These are phyloP conservation scores for Forpus xanthops DNA, from an alignment of 2,797 vertebrate genomes.

Conservation along the genomic window DNA sequence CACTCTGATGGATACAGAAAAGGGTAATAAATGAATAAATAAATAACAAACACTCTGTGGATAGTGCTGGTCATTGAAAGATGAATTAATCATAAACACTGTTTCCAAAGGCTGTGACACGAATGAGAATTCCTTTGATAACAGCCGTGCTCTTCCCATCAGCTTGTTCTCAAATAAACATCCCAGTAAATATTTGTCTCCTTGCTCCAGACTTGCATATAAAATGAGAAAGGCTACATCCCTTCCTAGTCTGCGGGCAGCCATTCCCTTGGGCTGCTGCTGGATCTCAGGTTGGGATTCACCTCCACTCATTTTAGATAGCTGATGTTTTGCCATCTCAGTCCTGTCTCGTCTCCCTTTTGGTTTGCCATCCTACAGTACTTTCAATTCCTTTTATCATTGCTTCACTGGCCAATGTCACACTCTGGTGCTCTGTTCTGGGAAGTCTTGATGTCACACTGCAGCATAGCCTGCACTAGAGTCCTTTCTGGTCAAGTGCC, in stretches of 20 bases:
- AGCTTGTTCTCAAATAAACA: slow-evolving; percentile 63
- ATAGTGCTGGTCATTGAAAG: slow-evolving; percentile 40
- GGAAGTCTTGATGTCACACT: neutral
- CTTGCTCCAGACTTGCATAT: neutral
- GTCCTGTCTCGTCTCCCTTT: neutral
- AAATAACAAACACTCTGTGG: slow-evolving; percentile 63
- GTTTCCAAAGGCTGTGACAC: slow-evolving; percentile 42
- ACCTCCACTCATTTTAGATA: neutral
- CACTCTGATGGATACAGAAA: slow-evolving; percentile 53
- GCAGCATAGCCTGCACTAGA: neutral
- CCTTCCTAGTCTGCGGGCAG: neutral
- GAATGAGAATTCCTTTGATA: slow-evolving; percentile 61
- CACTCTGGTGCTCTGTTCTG: neutral
- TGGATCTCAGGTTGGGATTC: neutral
- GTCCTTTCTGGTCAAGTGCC: neutral
- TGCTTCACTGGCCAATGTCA: neutral
- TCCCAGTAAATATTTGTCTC: slow-evolving; percentile 59
- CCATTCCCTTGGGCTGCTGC: neutral
- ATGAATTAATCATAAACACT: slow-evolving; percentile 41
- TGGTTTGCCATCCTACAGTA: neutral
- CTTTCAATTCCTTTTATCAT: neutral
- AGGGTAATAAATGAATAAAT: slow-evolving; percentile 66
- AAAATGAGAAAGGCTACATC: neutral
- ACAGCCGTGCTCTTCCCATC: slow-evolving; percentile 51
- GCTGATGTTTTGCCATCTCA: neutral